Evolutionary conservation across 2,113 vertebrate species (phyloP).

Genomic region (Ameiurus melas): DNA sequence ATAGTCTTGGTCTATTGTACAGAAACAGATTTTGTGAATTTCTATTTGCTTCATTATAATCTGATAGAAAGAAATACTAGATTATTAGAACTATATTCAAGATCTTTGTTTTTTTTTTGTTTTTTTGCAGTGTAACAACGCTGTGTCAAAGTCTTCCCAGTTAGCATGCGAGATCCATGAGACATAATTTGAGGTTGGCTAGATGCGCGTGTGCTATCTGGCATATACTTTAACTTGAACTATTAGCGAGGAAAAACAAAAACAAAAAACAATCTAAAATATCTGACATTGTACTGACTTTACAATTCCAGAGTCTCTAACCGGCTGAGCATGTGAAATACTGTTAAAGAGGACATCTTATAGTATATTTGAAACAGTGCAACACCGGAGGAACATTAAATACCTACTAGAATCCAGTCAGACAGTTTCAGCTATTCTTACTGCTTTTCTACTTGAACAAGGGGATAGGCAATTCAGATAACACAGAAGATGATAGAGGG

Average conservation of each 20-base stretch:
- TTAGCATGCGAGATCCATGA: background rate
- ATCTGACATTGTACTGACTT: background rate
- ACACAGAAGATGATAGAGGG: conserved; percentile 27
- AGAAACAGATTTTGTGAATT: no score
- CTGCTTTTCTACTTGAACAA: background rate
- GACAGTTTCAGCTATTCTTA: background rate
- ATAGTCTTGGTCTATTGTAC: no score
- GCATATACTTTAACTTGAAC: background rate
- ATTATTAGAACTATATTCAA: no score
- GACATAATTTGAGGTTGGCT: background rate
- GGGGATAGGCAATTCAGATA: background rate
- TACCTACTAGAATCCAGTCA: no score
- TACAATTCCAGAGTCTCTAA: background rate
- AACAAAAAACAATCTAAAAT: background rate
- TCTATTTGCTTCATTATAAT: no score
- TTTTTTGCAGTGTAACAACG: background rate
- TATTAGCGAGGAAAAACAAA: no score
- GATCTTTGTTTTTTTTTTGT: no score
- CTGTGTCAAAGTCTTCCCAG: background rate
- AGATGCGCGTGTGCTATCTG: background rate
- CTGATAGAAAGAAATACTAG: no score
- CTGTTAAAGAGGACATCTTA: background rate
- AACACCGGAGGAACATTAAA: background rate
- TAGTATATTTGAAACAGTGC: background rate
- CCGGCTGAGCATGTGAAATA: background rate